Conservation (phyloP, 2,888 invertebrate species). For the Micoletzkya japonica region DNA sequence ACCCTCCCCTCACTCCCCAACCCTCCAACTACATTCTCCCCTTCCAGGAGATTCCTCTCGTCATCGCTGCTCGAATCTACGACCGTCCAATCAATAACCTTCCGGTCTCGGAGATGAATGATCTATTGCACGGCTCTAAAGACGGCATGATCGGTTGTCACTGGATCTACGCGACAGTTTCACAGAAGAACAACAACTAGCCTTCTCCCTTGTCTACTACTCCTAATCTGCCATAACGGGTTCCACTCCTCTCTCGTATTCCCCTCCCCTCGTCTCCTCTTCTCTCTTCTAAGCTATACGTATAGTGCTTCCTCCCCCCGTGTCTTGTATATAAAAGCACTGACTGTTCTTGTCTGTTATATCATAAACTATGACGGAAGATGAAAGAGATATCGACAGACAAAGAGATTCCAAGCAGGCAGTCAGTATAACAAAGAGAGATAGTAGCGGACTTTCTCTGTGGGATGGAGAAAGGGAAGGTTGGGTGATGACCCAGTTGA, state of each 20-base stretch:
- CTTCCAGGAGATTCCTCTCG: conserved; percentile 60
- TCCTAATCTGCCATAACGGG: not conserved
- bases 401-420: too few species aligned
- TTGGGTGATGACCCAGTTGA: not conserved
- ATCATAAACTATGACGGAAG: too few species aligned
- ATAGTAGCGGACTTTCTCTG: too few species aligned
- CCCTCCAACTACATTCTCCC: not conserved
- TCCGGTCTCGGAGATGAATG: conserved; percentile 54
- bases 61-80: conserved; percentile 61
- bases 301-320: conserved; percentile 3
- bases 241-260: not conserved
- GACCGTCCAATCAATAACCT: conserved; percentile 62
- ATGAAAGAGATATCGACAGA: too few species aligned
- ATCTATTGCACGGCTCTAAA: conserved; percentile 58
- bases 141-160: conserved; percentile 62
- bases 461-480: conserved; percentile 9
- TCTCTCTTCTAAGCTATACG: not conserved
- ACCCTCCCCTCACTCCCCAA: not conserved
- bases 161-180: conserved; percentile 61
- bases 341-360: too few species aligned
- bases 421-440: too few species aligned
- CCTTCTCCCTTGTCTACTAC: too few species aligned
- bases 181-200: conserved; percentile 34
- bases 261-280: not conserved
- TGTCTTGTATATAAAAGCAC: too few species aligned